Percentiles rank a stretch among this genome's conserved stretches.
Evolutionary conservation across 2,888 invertebrate genomes (phyloP).

Genomic region (Drosophila pseudotalamancana): DNA sequence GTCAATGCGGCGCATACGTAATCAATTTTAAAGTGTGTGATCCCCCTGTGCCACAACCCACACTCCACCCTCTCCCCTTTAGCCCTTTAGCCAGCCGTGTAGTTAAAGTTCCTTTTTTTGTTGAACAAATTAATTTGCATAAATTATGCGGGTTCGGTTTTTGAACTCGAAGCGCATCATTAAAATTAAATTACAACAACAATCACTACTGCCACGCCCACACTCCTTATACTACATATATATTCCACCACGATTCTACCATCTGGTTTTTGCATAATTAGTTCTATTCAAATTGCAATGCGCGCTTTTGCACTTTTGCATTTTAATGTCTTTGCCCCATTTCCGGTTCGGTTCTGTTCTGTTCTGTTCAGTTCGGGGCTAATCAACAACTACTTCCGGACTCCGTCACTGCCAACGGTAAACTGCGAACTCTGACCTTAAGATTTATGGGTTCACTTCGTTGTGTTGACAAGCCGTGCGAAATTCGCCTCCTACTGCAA

Average conservation of each 20-base stretch:
- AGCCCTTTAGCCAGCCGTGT: conserved; percentile 3
- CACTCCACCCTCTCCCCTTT: background rate
- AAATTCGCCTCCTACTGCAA: conserved; percentile 37
- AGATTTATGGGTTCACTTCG: conserved; percentile 47
- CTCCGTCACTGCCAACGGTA: conserved; percentile 8
- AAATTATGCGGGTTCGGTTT: conserved; percentile 54
- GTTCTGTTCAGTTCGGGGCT: conserved; percentile 10
- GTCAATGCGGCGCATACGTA: conserved; percentile 56
- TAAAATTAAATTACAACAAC: conserved; percentile 55
- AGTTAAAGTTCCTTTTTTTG: conserved; percentile 55
- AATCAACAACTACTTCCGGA: conserved; percentile 56
- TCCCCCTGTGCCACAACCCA: no score
- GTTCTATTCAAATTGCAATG: conserved; percentile 12
- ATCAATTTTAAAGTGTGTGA: conserved; percentile 44
- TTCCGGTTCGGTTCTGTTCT: conserved; percentile 31
- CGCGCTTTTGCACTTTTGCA: conserved; percentile 47
- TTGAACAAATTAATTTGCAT: conserved; percentile 72
- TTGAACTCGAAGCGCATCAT: conserved; percentile 53
- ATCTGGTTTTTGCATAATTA: conserved; percentile 58
- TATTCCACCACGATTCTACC: conserved; percentile 6
- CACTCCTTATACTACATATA: background rate
- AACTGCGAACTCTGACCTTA: conserved; percentile 36
- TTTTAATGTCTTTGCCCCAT: conserved; percentile 53
- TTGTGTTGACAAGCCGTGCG: conserved; percentile 53
- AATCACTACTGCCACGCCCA: conserved; percentile 3